A percentile compares a stretch with the other conserved stretches of the same genome.
phyloP scores from a whole-genome alignment of 1,140 invertebrate genomes.

The Drosophila hydei region DNA sequence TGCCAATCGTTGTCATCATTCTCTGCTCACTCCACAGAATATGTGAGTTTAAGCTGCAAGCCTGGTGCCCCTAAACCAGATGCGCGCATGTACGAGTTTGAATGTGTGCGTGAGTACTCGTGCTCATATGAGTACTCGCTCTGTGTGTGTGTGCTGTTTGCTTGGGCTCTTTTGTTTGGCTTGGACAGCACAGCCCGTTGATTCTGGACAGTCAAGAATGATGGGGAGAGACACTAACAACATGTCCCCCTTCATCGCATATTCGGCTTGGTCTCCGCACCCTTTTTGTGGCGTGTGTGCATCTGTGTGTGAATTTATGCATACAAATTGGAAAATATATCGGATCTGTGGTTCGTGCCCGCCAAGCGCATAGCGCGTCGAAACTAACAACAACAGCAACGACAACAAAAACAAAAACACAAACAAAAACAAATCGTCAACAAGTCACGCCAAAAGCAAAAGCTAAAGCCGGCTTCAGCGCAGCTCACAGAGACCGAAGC shows the following conservation, averaged over 20 bases:
- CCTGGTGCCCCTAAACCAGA: conserved; percentile 63
- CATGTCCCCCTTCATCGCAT: background rate
- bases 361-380: conserved; percentile 52
- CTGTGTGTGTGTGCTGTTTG: conserved; percentile 23
- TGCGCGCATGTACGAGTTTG: conserved; percentile 58
- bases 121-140: conserved; percentile 14
- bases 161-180: conserved; percentile 52
- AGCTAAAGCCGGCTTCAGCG: conserved; percentile 67
- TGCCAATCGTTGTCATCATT: conserved; percentile 53
- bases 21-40: conserved; percentile 47
- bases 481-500: conserved; percentile 27
- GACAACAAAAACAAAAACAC: conserved; percentile 54
- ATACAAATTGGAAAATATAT: conserved; percentile 83
- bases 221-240: conserved; percentile 6
- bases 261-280: conserved; percentile 4
- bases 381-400: conserved; percentile 34
- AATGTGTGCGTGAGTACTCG: conserved; percentile 16
- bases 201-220: conserved; percentile 11
- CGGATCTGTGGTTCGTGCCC: conserved; percentile 82
- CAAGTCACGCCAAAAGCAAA: conserved; percentile 73
- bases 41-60: conserved; percentile 36
- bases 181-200: conserved; percentile 53
- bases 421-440: conserved; percentile 72
- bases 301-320: conserved; percentile 77
- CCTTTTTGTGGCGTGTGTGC: conserved; percentile 27